A percentile compares a stretch with the other conserved stretches of the same genome.
Conservation (phyloP, 2,797 vertebrate genomes). For the Gymnocypris eckloni region DNA sequence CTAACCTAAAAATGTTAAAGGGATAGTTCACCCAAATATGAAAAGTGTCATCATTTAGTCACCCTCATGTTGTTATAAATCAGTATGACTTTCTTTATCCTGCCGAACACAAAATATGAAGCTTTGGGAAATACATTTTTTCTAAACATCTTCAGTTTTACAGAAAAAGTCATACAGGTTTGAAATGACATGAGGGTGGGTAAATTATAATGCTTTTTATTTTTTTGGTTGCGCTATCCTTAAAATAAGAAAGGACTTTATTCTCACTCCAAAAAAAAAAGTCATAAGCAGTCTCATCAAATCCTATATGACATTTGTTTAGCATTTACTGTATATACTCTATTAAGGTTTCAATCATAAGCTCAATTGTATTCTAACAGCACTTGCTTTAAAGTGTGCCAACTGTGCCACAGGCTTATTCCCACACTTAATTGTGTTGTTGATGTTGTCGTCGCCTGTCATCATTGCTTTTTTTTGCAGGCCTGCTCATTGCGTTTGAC, state of each 20-base stretch:
- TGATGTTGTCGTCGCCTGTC: constrained; percentile 69
- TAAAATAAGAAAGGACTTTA: background rate
- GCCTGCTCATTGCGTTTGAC: constrained; percentile 33
- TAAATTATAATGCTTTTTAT: background rate
- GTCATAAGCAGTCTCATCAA: background rate
- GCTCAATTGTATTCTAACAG: background rate
- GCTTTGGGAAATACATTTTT: background rate
- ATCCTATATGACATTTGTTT: background rate
- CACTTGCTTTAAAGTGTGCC: constrained; percentile 1
- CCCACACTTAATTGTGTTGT: constrained; percentile 37
- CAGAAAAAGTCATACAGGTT: background rate
- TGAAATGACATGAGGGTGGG: background rate
- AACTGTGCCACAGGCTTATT: constrained; percentile 23
- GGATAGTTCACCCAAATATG: background rate
- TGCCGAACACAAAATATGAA: background rate
- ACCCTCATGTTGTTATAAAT: background rate
- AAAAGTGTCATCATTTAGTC: background rate
- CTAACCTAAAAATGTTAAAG: background rate
- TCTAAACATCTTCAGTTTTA: background rate
- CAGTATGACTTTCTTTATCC: background rate
- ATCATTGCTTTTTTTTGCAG: constrained; percentile 53
- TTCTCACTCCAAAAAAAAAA: background rate
- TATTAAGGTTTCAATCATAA: constrained; percentile 8
- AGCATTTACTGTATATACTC: background rate
- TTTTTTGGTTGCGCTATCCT: no score